Conservation (phyloP, 2,113 vertebrate genomes). For the Rhabdomys dilectus region DNA sequence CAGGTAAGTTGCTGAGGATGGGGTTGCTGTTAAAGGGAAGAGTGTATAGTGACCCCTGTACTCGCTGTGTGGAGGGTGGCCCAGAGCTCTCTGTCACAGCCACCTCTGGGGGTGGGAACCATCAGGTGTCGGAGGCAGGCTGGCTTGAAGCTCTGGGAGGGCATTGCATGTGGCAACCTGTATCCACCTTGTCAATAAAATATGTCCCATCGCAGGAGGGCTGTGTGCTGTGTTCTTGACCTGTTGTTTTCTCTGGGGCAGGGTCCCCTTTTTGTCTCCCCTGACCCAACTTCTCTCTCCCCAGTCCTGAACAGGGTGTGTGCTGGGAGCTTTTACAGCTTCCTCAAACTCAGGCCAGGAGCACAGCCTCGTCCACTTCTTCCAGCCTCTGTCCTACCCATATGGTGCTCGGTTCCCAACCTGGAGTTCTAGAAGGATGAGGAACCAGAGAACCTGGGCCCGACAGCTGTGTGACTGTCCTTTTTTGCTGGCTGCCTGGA, state of each 20-base stretch:
- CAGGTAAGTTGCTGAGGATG: constrained; percentile 90
- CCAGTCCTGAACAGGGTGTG: not conserved
- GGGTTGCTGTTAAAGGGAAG: constrained; percentile 79
- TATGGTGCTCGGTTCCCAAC: not conserved
- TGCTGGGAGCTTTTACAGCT: not conserved
- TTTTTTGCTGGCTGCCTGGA: not conserved
- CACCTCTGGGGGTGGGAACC: not conserved
- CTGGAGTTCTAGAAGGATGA: not conserved
- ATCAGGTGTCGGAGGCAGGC: not conserved
- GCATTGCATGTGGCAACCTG: constrained; percentile 80
- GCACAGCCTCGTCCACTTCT: not conserved
- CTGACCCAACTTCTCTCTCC: not conserved
- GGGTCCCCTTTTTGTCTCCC: constrained; percentile 1
- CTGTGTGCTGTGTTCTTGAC: constrained; percentile 90
- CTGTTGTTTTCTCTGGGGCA: constrained; percentile 76
- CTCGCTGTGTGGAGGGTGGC: constrained; percentile 61
- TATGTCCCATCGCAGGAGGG: constrained; percentile 85
- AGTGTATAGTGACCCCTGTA: constrained; percentile 25
- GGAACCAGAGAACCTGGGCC: not conserved
- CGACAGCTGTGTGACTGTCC: not conserved
- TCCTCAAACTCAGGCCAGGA: not conserved
- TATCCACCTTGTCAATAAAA: constrained; percentile 88
- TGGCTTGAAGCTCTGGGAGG: not conserved
- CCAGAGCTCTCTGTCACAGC: constrained; percentile 66
- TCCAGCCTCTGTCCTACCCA: not conserved